Evolutionary conservation across 92 coral and sea anemone genomes (phyloP).

Genomic region (Blastomussa wellsi): DNA sequence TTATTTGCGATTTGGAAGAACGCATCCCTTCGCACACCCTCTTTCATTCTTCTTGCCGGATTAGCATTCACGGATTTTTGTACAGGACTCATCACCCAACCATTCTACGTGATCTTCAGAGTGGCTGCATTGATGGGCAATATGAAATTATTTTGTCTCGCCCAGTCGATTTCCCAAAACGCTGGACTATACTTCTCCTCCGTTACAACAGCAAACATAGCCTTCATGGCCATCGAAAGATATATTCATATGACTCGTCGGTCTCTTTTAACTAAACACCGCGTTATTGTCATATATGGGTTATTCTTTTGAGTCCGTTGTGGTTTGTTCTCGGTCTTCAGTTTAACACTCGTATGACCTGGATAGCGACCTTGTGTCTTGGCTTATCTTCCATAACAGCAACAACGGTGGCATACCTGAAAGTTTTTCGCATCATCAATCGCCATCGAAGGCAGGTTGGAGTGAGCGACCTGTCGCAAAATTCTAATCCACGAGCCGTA

Average conservation of each 20-base stretch:
- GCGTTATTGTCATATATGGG: background rate
- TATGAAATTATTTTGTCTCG: background rate
- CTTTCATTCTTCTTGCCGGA: background rate
- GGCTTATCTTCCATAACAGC: no score
- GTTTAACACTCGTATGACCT: no score
- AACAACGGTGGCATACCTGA: no score
- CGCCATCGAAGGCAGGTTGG: no score
- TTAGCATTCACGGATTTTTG: background rate
- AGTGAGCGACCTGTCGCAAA: no score
- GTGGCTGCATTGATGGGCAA: background rate
- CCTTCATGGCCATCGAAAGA: constrained; percentile 6
- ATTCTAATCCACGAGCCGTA: no score
- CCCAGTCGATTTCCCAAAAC: background rate
- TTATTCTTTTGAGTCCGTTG: no score
- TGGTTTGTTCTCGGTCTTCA: no score
- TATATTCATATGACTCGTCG: constrained; percentile 3
- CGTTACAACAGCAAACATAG: background rate
- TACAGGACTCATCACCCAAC: constrained; percentile 8
- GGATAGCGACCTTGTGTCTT: no score
- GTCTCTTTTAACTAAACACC: background rate
- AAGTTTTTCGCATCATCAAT: no score
- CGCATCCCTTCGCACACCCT: background rate
- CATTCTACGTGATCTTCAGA: background rate
- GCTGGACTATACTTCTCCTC: background rate
- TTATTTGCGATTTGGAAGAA: background rate